phyloP scores from a whole-genome alignment of 2,888 invertebrate genomes.

The Cephus spinipes region DNA sequence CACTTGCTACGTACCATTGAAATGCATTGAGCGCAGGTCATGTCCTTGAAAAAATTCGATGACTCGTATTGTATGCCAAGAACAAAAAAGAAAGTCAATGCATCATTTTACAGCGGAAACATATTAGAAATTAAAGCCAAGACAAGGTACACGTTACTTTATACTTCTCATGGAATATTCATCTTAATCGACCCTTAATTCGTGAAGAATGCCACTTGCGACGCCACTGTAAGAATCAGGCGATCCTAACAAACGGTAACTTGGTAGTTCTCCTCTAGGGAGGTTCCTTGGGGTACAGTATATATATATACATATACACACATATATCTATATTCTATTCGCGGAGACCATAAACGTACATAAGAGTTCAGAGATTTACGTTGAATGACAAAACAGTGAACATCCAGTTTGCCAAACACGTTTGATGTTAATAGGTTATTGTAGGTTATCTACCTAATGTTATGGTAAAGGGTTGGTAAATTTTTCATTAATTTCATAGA shows the following conservation, averaged over 20 bases:
- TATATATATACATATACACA: constrained; percentile 17
- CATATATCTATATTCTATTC: not conserved
- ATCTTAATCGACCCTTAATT: not conserved
- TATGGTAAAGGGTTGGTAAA: not conserved
- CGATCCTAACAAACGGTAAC: constrained; percentile 20
- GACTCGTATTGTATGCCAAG: constrained; percentile 1
- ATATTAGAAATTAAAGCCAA: not conserved
- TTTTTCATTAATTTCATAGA: not conserved
- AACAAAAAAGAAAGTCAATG: not conserved
- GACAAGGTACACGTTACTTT: not conserved
- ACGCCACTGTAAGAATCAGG: constrained; percentile 37
- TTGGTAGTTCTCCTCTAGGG: constrained; percentile 3
- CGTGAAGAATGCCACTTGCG: constrained; percentile 5
- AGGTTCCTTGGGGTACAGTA: not conserved
- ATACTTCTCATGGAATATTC: not conserved
- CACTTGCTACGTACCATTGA: constrained; percentile 12
- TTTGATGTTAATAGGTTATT: not conserved
- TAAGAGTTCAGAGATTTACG: not conserved
- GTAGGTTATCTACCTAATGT: not conserved
- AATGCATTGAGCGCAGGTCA: not conserved
- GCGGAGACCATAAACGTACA: not conserved
- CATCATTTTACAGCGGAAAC: not conserved
- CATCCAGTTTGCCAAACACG: not conserved
- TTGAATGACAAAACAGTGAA: not conserved
- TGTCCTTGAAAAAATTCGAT: not conserved